Base-by-base conservation (phyloP, 1,140 invertebrate genomes). In the Pogonomyrmex californicus region DNA sequence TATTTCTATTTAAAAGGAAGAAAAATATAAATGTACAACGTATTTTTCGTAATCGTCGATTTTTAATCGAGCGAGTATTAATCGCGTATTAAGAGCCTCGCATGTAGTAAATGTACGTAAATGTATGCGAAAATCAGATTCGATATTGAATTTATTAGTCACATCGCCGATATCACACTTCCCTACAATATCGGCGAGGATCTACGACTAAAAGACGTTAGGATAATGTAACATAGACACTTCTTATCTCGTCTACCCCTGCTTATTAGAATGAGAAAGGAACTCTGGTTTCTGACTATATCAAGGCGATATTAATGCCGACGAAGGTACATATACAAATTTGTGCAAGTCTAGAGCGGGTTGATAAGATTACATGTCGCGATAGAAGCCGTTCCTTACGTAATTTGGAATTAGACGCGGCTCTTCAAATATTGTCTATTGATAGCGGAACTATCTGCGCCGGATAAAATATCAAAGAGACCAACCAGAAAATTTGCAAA, bases 221-320 rank as follows among this genome's bases (percentile, higher is more conserved):
- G 17, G 7, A 12, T 47, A 58, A 70, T 30, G 36, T 54, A 82
- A 82, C 68, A 68, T 47, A 79, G 10, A 58, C 47, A 58, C 23
- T 36, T 23, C 68, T 83, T 75, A 62, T 83, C 68, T 68, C 68
- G 12, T 12, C 6, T 6, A 1, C 4, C 14, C 23, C 36, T 12
- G 17, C 51, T 47, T 41, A 47, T 81, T 81, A 81, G 51, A 81
- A 62, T 83, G 7, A 83, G 68, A 75, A 83, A 83, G 38, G 68
- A 36, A 30, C 41, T 62, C 58, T 9, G 10, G 36, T 58, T 23
- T 71, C 41, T 70, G 65, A 51, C 44, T 41, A 66, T 38, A 17
- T 6, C n/a, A 36, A 3, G 3, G 47, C 3, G 33, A 54, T 49
- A 51, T 54, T 63, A 79, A 38, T 3, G 12, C n/a, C 6, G 36